Base-by-base conservation (phyloP, 1,140 invertebrate genomes). In the Liolophura sinensis region DNA sequence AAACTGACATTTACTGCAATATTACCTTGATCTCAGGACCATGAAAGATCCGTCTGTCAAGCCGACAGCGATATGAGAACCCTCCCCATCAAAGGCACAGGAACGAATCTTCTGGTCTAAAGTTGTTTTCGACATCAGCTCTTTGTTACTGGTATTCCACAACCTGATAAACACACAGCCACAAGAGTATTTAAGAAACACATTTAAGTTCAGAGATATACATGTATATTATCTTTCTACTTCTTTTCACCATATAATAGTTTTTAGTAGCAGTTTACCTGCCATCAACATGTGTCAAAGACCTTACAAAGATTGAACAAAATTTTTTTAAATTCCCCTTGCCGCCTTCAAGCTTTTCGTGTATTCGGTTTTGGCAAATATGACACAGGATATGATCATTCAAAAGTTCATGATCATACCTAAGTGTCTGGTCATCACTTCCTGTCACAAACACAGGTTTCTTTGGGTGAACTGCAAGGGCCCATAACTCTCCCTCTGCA, bases 401-500 rank as follows among this genome's bases (percentile, higher is more conserved):
- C 9, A 9, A 40, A 3, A 40, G 9, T 40, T 40, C 9, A 40
- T 40, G 31, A 40, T 40, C 57, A 49, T 68, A 84, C 83, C 83
- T 78, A 14, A 85, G 68, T n/a, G 82, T 83, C 49, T 82, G 78
- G 63, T 85, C 84, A 76, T 85, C 84, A 75, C 83, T 84, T 15
- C 77, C 84, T 11, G 84, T 85, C 11, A 78, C 84, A 79, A 85
- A 84, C 49, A 85, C 76, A 12, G 79, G 75, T 66, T 84, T 83
- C 52, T 74, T 75, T 1, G 82, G 80, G 69, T 84, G 82, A 24
- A 80, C 72, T 22, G 82, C 83, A 46, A 85, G 62, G 18, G 81
- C 82, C 83, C 83, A 85, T 47, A 85, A 70, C 63, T 84, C 82
- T 40, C 82, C 83, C 62, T 85, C 84, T 56, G 80, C 77, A 76